Percentiles rank a stretch among this genome's conserved stretches.
Conservation (phyloP, 2,797 vertebrate species). For the Nasua narica region DNA sequence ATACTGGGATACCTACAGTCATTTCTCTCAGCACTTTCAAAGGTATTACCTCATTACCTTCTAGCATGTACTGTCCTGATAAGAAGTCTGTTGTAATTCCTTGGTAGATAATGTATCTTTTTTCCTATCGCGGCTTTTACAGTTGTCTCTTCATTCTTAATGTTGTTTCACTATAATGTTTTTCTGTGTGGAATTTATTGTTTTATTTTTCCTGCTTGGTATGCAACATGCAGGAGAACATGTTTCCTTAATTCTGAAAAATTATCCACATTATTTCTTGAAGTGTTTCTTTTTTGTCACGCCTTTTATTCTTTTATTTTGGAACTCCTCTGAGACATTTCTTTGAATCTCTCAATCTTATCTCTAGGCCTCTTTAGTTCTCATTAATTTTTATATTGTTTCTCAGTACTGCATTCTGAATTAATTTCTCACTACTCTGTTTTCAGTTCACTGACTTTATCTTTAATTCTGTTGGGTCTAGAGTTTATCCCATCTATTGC, state of each 20-base stretch:
- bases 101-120: constrained; percentile 44
- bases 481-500: neutral
- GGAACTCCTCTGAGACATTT: neutral
- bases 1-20: neutral
- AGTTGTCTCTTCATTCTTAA: neutral
- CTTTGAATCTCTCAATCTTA: neutral
- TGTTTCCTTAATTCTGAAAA: constrained; percentile 15
- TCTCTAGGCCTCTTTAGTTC: neutral
- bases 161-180: neutral
- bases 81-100: constrained; percentile 34
- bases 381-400: neutral
- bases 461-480: neutral
- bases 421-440: neutral
- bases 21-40: neutral
- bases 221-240: neutral
- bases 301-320: neutral
- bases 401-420: neutral
- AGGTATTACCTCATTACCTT: neutral
- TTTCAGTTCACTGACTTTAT: neutral
- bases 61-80: constrained; percentile 7
- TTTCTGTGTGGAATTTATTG: neutral
- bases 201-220: neutral
- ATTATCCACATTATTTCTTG: neutral
- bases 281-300: neutral
- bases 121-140: neutral